Evolutionary conservation across 2,888 invertebrate species (phyloP).

Genomic region (Drosophila algonquin): DNA sequence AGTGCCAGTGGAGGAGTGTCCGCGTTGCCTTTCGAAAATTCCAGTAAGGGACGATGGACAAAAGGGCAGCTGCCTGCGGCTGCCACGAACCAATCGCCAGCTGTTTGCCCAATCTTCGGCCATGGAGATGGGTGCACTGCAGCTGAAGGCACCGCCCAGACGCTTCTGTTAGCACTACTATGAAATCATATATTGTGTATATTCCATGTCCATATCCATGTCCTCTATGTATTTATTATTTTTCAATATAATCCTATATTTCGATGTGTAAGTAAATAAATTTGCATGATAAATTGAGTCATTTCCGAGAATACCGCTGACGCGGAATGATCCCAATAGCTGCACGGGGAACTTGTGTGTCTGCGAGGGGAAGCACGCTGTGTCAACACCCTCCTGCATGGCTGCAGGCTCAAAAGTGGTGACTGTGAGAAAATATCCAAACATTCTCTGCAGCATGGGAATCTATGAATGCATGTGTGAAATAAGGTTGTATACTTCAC

Average conservation of each 20-base stretch:
- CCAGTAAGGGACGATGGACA: conserved; percentile 48
- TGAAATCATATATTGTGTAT: conserved; percentile 18
- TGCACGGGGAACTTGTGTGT: too few relatives aligned
- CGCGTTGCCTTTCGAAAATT: conserved; percentile 69
- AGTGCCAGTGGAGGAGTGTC: conserved; percentile 62
- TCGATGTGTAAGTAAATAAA: conserved; percentile 48
- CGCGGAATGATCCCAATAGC: too few relatives aligned
- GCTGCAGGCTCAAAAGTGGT: too few relatives aligned
- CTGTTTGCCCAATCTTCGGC: conserved; percentile 30
- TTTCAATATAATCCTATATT: conserved; percentile 1
- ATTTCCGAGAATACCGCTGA: not conserved
- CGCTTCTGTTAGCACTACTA: conserved; percentile 69
- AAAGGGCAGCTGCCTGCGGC: conserved; percentile 41
- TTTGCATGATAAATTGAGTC: conserved; percentile 26
- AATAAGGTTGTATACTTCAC: too few relatives aligned
- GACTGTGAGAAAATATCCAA: too few relatives aligned
- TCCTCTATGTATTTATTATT: conserved; percentile 41
- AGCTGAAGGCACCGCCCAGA: conserved; percentile 83
- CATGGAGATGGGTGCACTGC: conserved; percentile 73
- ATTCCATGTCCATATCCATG: conserved; percentile 32
- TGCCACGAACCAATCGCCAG: conserved; percentile 78
- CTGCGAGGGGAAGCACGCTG: too few relatives aligned
- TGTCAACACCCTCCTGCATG: too few relatives aligned
- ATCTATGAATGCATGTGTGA: too few relatives aligned
- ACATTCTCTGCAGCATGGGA: too few relatives aligned